Conservation (phyloP, 1,140 invertebrate species). For the Drosophila ambigua region DNA sequence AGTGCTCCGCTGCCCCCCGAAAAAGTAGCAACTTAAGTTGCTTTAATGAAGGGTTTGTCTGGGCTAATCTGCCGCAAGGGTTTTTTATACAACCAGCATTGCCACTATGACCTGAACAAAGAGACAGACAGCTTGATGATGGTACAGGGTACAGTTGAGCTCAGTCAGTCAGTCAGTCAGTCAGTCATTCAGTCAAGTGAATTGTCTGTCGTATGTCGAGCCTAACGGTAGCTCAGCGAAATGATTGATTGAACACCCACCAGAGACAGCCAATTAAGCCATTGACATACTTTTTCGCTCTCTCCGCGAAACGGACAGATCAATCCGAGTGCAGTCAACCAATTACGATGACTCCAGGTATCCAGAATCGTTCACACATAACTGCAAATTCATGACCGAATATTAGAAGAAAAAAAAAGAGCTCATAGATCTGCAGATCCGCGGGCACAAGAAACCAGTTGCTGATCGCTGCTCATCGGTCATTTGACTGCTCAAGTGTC, state of each 20-base stretch:
- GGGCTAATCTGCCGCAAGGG: constrained; percentile 41
- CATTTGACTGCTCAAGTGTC: constrained; percentile 63
- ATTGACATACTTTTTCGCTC: constrained; percentile 68
- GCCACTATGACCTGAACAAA: constrained; percentile 31
- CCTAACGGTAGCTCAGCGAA: constrained; percentile 36
- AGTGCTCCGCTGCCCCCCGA: background rate
- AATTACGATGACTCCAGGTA: constrained; percentile 36
- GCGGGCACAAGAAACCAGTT: constrained; percentile 57
- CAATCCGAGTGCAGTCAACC: constrained; percentile 39
- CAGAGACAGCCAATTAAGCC: constrained; percentile 63
- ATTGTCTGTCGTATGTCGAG: background rate
- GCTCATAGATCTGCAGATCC: constrained; percentile 28
- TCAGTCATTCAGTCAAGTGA: constrained; percentile 33
- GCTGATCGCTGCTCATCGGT: constrained; percentile 52
- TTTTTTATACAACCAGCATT: constrained; percentile 17
- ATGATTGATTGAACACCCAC: constrained; percentile 65
- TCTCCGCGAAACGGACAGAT: constrained; percentile 9
- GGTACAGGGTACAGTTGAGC: constrained; percentile 24
- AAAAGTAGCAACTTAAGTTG: constrained; percentile 67
- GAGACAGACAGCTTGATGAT: constrained; percentile 50
- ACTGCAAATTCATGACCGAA: constrained; percentile 77
- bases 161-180: background rate
- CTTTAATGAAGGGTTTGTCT: constrained; percentile 75
- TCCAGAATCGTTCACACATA: constrained; percentile 62
- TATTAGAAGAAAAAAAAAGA: constrained; percentile 48